These are phyloP conservation scores for Drosophila kohkoa DNA, from an alignment of 1,140 invertebrate species.

Conservation along the genomic window DNA sequence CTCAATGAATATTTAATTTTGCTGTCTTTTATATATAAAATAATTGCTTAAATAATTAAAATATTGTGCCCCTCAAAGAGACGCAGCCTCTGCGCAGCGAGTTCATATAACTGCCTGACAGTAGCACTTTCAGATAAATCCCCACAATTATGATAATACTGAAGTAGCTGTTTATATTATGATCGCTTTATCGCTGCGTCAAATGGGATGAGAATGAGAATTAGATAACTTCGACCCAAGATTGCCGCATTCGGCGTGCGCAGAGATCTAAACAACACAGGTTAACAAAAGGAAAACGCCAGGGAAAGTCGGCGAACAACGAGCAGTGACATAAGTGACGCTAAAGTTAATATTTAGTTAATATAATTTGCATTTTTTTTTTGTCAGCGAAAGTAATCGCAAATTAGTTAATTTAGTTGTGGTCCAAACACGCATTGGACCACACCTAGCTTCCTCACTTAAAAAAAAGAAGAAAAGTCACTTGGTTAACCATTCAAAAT, in stretches of 20 bases:
- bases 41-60: neutral
- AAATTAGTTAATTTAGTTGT: constrained; percentile 31
- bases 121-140: constrained; percentile 68
- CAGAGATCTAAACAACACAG: constrained; percentile 11
- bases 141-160: constrained; percentile 32
- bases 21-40: neutral
- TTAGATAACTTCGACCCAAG: constrained; percentile 64
- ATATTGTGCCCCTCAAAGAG: constrained; percentile 6
- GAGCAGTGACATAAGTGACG: constrained; percentile 40
- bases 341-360: constrained; percentile 47
- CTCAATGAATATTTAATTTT: no score
- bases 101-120: constrained; percentile 34
- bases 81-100: constrained; percentile 8
- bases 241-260: constrained; percentile 63
- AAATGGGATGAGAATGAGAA: constrained; percentile 51
- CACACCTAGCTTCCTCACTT: neutral
- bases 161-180: constrained; percentile 56
- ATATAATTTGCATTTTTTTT: constrained; percentile 31
- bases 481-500: neutral
- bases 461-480: neutral
- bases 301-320: constrained; percentile 29
- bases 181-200: constrained; percentile 70
- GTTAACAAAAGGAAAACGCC: constrained; percentile 10
- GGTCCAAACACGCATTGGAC: constrained; percentile 15
- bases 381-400: constrained; percentile 25